These are phyloP conservation scores for Brachypodius melanocephalos DNA, from an alignment of 2,113 vertebrate species.

Conservation along the genomic window DNA sequence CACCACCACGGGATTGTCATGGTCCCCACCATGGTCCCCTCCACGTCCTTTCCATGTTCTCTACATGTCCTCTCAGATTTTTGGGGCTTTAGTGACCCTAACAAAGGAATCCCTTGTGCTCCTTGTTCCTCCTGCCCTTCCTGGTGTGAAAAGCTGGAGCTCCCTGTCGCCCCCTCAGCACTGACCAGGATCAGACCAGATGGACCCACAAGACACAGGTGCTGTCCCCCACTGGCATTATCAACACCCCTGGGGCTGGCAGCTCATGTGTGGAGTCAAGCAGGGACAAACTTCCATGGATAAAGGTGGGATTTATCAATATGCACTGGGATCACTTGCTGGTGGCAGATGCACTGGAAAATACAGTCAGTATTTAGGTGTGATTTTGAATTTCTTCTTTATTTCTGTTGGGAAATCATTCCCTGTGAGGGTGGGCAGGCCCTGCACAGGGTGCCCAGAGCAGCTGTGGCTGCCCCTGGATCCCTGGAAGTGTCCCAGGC, in stretches of 20 bases:
- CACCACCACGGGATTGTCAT: accelerated
- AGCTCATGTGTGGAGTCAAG: not conserved
- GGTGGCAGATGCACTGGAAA: not conserved
- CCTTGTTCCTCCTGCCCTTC: not conserved
- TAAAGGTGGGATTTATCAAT: not conserved
- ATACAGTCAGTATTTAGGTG: not conserved
- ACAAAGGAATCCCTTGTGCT: not conserved
- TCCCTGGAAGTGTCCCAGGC: not conserved
- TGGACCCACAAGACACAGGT: accelerated
- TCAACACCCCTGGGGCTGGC: accelerated
- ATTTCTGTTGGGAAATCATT: not conserved
- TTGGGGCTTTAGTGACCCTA: not conserved
- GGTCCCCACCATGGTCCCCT: not conserved
- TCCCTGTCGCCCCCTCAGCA: not conserved
- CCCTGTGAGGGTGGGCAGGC: accelerated
- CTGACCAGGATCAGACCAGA: not conserved
- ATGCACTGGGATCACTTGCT: not conserved
- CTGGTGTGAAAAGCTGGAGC: not conserved
- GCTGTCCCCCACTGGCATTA: accelerated
- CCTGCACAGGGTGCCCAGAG: not conserved
- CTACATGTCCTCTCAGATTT: not conserved
- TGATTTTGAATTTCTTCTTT: not conserved
- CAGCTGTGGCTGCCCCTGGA: not conserved
- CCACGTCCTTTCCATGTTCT: accelerated
- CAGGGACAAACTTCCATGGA: not conserved